Conservation (phyloP, 2,113 vertebrate genomes). For the Engraulis encrasicolus region DNA sequence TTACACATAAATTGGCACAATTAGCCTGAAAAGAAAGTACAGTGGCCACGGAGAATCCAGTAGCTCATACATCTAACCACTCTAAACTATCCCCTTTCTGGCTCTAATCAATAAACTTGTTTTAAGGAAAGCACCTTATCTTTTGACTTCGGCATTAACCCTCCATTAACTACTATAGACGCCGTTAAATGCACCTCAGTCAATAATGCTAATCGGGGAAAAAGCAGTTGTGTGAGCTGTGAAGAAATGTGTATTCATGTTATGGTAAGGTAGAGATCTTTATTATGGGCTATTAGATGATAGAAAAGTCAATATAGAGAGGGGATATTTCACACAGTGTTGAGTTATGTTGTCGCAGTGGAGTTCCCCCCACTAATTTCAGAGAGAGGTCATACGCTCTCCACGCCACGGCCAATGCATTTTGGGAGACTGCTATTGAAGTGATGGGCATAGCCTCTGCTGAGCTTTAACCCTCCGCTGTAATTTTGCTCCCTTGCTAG, state of each 20-base stretch:
- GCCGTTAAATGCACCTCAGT: conserved; percentile 91
- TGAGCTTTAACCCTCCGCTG: conserved; percentile 83
- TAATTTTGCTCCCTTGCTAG: conserved; percentile 81
- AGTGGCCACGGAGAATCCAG: conserved; percentile 68
- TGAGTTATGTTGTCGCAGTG: conserved; percentile 90
- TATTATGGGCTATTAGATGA: conserved; percentile 84
- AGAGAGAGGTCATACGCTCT: conserved; percentile 83
- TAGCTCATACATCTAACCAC: conserved; percentile 82
- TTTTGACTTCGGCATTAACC: conserved; percentile 95
- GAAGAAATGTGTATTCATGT: conserved; percentile 91
- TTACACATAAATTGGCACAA: conserved; percentile 66
- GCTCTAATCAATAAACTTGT: conserved; percentile 94
- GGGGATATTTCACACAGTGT: conserved; percentile 83
- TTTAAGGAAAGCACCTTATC: conserved; percentile 94
- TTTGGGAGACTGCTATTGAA: conserved; percentile 92
- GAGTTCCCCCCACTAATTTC: conserved; percentile 87
- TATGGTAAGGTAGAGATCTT: conserved; percentile 89
- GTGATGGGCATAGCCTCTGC: conserved; percentile 88
- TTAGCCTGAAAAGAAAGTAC: conserved; percentile 72
- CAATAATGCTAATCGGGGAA: conserved; percentile 89
- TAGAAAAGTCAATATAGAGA: conserved; percentile 83
- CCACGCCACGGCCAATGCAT: conserved; percentile 85
- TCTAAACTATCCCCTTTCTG: conserved; percentile 80
- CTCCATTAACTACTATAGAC: conserved; percentile 97
- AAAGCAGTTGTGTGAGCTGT: conserved; percentile 82